Base-by-base conservation (phyloP, 2,113 vertebrate species). In the Capreolus pygargus region DNA sequence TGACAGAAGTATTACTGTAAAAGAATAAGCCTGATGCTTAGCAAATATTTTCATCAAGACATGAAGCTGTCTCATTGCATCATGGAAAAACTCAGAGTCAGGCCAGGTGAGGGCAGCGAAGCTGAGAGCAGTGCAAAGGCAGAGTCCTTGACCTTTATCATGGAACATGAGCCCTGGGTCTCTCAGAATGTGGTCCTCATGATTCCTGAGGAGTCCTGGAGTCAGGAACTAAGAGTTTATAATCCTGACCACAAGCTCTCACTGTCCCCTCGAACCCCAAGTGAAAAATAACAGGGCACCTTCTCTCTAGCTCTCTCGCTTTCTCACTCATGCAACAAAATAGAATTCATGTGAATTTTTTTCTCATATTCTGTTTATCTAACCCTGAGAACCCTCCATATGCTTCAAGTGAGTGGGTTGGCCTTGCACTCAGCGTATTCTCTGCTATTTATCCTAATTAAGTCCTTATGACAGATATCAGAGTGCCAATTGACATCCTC, bases 361-460 rank as follows among this genome's bases (percentile, higher is more conserved):
- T 81, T 84, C 27, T 92, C 61, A 27, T 7, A 36, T 50, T 39
- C 47, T 25, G 30, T 50, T 78, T 50, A 50, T 84, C 87, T 64
- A 9, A 14, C n/a, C 21, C 81, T 74, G 19, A 5, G 45, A 86
- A 39, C 60, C 61, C 23, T 81, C 19, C 17, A 19, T 39, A 25
- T 15, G 27, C 5, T 28, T 30, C 6, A 15, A 27, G 17, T 11
- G 39, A 78, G 25, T 74, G 39, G 11, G 28, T 21, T 43, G 12
- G 47, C 86, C 47, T 74, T 47, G 3, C 21, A 25, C 85, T 61
- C 50, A 33, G 55, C 3, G 1, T 67, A 28, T 57, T 81, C n/a
- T 45, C 50, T 55, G 60, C n/a, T 60, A 45, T n/a, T 78, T 89
- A 83, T 36, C 82, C 88, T 89, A 50, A 88, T 85, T 30, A 91